These are phyloP conservation scores for Phalloptychus januarius DNA, from an alignment of 2,797 vertebrate genomes.

Conservation along the genomic window DNA sequence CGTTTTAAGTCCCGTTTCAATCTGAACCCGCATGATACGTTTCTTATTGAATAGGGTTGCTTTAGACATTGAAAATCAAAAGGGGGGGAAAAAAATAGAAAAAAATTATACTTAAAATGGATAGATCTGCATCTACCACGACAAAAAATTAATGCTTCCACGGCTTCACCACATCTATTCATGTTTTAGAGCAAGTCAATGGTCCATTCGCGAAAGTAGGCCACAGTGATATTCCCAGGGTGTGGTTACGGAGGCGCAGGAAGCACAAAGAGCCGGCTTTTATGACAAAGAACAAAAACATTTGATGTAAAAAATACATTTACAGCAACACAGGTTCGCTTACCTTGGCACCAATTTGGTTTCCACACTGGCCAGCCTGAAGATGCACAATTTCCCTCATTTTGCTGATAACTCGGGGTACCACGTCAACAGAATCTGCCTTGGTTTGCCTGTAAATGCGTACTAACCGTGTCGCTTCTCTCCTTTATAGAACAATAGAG, in stretches of 20 bases:
- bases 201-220: not conserved
- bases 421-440: accelerated
- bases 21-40: not conserved
- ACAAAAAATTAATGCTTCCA: not conserved
- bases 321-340: constrained; percentile 22
- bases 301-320: not conserved
- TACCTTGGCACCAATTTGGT: constrained; percentile 87
- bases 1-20: not conserved
- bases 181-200: not conserved
- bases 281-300: accelerated
- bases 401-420: constrained; percentile 8
- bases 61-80: not conserved
- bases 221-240: constrained; percentile 50
- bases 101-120: too few relatives aligned
- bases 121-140: not conserved
- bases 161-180: not conserved
- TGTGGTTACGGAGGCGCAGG: constrained; percentile 68
- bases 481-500: constrained; percentile 27
- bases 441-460: constrained; percentile 37
- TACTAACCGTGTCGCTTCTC: accelerated
- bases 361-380: constrained; percentile 85
- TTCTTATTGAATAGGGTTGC: not conserved
- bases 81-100: not conserved
- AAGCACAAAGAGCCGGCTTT: constrained; percentile 54
- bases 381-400: constrained; percentile 89